phyloP scores from a whole-genome alignment of 2,888 invertebrate genomes.

The Drosophila mercatorum region DNA sequence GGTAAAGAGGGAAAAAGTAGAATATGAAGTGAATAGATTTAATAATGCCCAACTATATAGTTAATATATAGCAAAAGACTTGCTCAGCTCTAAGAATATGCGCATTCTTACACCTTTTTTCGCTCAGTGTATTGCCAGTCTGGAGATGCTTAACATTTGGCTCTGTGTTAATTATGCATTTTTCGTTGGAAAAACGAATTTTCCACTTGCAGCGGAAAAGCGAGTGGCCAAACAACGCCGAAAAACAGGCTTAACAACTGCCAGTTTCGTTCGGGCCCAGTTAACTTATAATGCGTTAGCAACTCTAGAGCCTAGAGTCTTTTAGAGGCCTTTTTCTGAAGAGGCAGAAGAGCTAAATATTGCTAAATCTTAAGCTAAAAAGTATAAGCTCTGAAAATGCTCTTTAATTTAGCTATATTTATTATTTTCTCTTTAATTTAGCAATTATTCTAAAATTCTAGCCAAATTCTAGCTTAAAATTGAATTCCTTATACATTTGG shows the following conservation, averaged over 20 bases:
- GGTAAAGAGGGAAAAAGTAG: constrained; percentile 24
- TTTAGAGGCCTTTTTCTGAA: background rate
- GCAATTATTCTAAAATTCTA: background rate
- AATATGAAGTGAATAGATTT: background rate
- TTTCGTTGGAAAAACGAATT: constrained; percentile 28
- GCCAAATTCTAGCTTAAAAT: background rate
- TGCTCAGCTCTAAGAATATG: too few species aligned
- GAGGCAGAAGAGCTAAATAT: background rate
- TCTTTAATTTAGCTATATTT: background rate
- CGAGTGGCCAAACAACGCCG: constrained; percentile 24
- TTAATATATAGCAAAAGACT: too few species aligned
- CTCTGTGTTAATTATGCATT: constrained; percentile 57
- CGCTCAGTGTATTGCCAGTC: background rate
- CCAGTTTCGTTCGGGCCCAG: constrained; percentile 47
- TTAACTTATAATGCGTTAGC: constrained; percentile 49
- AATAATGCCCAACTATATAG: too few species aligned
- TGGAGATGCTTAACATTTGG: constrained; percentile 15
- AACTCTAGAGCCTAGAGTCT: constrained; percentile 6
- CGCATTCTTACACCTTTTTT: background rate
- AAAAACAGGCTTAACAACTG: constrained; percentile 73
- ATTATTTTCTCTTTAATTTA: background rate
- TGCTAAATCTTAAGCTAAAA: background rate
- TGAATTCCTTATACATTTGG: background rate
- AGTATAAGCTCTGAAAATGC: background rate
- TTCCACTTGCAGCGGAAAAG: constrained; percentile 56